These are phyloP conservation scores for Calidris pygmaea DNA, from an alignment of 2,113 vertebrate genomes.

Conservation along the genomic window DNA sequence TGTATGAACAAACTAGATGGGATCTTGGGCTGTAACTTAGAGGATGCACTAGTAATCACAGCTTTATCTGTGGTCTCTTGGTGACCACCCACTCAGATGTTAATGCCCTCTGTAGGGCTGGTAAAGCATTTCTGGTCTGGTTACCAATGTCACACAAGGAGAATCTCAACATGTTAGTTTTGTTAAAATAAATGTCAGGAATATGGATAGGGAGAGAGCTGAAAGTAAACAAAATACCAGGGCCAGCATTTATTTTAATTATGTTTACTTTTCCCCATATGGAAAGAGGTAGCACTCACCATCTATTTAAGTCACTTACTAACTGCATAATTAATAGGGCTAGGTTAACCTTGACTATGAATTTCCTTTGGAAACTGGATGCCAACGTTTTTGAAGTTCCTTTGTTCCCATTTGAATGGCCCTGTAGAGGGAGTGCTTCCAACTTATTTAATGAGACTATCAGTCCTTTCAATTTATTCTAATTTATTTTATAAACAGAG, in stretches of 20 bases:
- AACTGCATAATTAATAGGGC: neutral
- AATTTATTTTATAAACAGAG: conserved; percentile 7
- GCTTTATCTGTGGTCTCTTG: neutral
- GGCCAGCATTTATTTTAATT: neutral
- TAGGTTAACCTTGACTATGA: conserved; percentile 6
- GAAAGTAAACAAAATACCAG: neutral
- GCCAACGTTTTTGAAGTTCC: neutral
- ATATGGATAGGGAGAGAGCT: neutral
- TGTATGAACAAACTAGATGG: neutral
- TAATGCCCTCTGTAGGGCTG: neutral
- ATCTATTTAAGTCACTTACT: conserved; percentile 20
- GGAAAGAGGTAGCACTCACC: neutral
- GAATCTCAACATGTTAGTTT: neutral
- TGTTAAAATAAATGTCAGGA: neutral
- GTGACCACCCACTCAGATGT: neutral
- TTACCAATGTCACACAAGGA: neutral
- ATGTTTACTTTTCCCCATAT: neutral
- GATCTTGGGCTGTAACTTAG: neutral
- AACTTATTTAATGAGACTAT: neutral
- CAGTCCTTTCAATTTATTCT: neutral
- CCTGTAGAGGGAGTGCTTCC: neutral
- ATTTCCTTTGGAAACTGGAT: conserved; percentile 12
- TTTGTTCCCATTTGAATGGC: neutral
- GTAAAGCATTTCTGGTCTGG: neutral
- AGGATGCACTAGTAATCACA: neutral